Base-by-base conservation (phyloP, 2,888 invertebrate species). In the Pterostichus niger region DNA sequence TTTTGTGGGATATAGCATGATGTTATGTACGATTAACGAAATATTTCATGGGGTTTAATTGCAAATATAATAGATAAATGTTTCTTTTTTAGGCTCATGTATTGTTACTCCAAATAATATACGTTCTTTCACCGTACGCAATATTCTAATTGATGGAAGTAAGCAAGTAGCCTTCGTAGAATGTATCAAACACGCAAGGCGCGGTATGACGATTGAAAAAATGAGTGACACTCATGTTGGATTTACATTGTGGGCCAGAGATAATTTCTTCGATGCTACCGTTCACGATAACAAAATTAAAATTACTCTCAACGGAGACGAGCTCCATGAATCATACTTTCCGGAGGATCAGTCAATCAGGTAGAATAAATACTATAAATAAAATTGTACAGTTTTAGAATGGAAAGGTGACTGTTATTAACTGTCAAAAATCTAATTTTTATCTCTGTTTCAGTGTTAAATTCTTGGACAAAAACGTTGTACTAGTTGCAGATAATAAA, bases 51-150 rank as follows among this genome's bases (percentile, higher is more conserved):
- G 5, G 10, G n/a, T n/a, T n/a, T n/a, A n/a, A n/a, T n/a, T n/a
- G n/a, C n/a, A n/a, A 6, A 35, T 35, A 3, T n/a, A 35, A n/a
- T 33, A 35, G 0, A 33, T 33, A 33, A 9, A 44, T 15, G 40
- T 17, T 35, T 17, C n/a, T 44, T 78, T 78, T 49, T 49, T n/a
- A 80, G 71, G 71, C 24, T 17, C 80, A 2, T 80, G 80, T 52
- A 33, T 40, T 10, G 68, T 71, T 24, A 52, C 80, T 33, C 52
- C 9, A 17, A n/a, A n/a, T n/a, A n/a, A n/a, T n/a, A n/a, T n/a
- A n/a, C n/a, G n/a, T n/a, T n/a, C n/a, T n/a, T n/a, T n/a, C n/a
- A n/a, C n/a, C n/a, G n/a, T n/a, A n/a, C n/a, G n/a, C n/a, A n/a
- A n/a, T n/a, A n/a, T n/a, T n/a, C n/a, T n/a, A n/a, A n/a, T n/a